Base-by-base conservation (phyloP, 2,113 vertebrate genomes). In the Microcebus griseorufus region DNA sequence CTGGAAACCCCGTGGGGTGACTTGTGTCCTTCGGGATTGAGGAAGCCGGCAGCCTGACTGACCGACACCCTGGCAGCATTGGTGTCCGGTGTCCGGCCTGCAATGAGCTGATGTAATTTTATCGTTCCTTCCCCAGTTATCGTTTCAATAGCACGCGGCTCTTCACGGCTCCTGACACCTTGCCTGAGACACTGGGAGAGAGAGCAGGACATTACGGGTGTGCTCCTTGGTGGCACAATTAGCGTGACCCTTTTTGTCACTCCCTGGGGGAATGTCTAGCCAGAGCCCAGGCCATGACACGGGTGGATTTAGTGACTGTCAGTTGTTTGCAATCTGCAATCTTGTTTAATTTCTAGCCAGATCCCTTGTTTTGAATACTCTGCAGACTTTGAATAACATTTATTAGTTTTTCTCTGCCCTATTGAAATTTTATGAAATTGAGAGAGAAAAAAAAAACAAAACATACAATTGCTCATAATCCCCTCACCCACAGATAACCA, bases 221-320 rank as follows among this genome's bases (percentile, higher is more conserved):
- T 1, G 1, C 7, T 88, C 97, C 96, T 87, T 23, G 0, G 96
- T 55, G 97, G 70, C 92, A 67, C 95, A 96, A 96, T 97, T 97
- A 98, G 45, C 0, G 10, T 20, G 79, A 81, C 84, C 90, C 90
- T 85, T 96, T 93, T 62, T 80, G 80, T 64, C 32, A 5, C 58
- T 51, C 62, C 94, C 75, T 16, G 2, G 62, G 90, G 62, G 81
- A 73, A 22, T 83, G 97, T 97, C 98, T 96, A 96, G 97, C 88
- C 97, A 32, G 92, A 96, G 53, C 16, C 0, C 4, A 17, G 34
- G n/a, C 83, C 62, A 1, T 97, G 95, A 96, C 25, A 48, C 45
- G 72, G 60, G 42, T 62, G 67, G 37, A 72, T 86, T 34, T 16
- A 81, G 88, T 34, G 62, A 90, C 75, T 64, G 55, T 58, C 90